A percentile compares a stretch with the other conserved stretches of the same genome.
Evolutionary conservation across 30 jellyfish, hydroid and myxozoan species (phyloP).

Genomic region (Mastigias papua): DNA sequence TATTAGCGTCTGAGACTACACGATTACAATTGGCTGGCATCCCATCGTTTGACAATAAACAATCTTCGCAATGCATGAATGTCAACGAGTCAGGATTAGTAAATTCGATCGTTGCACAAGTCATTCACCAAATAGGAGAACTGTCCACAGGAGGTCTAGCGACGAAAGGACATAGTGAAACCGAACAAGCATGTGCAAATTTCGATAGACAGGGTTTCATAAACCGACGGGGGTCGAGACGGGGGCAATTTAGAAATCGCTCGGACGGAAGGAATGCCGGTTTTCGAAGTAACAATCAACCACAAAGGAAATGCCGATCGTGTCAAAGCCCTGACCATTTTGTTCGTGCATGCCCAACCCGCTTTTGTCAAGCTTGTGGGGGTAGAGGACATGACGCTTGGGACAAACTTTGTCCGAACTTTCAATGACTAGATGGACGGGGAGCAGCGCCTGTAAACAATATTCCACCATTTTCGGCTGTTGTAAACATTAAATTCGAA

Average conservation of each 20-base stretch:
- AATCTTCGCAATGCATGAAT: constrained; percentile 3
- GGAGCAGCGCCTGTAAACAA: not conserved
- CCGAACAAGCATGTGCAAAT: constrained; percentile 7
- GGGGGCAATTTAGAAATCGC: constrained; percentile 16
- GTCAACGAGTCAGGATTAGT: constrained; percentile 20
- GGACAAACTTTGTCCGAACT: constrained; percentile 55
- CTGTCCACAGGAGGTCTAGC: constrained; percentile 8
- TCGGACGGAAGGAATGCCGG: constrained; percentile 11
- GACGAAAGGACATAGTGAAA: not conserved
- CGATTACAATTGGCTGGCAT: constrained; percentile 22
- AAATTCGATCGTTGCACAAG: not conserved
- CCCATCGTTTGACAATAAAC: constrained; percentile 4
- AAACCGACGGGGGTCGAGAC: constrained; percentile 30
- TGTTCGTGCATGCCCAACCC: constrained; percentile 41
- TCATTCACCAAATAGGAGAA: not conserved
- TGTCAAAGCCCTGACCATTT: constrained; percentile 71
- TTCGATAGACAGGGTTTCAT: not conserved
- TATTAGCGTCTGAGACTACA: constrained; percentile 6
- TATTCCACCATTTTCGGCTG: constrained; percentile 38
- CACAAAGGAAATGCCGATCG: constrained; percentile 52
- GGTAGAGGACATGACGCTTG: constrained; percentile 62
- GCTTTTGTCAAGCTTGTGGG: constrained; percentile 74
- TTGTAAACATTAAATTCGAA: constrained; percentile 15
- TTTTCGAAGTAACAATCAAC: constrained; percentile 16
- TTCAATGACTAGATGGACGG: constrained; percentile 55